Percentiles rank a stretch among this genome's conserved stretches.
Conservation (phyloP, 2,797 vertebrate genomes). For the Heterohyrax brucei region DNA sequence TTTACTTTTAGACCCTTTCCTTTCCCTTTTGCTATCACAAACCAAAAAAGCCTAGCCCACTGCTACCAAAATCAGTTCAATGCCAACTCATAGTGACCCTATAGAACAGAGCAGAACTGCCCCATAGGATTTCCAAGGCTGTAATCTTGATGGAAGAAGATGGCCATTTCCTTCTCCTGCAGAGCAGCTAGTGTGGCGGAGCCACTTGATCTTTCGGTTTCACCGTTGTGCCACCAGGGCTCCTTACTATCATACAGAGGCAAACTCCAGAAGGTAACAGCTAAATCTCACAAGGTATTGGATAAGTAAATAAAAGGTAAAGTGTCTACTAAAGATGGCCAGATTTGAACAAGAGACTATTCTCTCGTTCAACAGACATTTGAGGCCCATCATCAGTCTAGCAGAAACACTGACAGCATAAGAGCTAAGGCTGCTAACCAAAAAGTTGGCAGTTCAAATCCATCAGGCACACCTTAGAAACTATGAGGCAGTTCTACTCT, state of each 20-base stretch:
- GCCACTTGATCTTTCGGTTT: not conserved
- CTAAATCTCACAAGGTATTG: slow-evolving; percentile 6
- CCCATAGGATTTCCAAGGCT: not conserved
- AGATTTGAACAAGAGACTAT: slow-evolving; percentile 26
- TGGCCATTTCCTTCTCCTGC: not conserved
- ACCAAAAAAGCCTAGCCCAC: not conserved
- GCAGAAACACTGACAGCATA: no score
- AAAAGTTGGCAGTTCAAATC: no score
- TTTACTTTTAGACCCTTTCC: not conserved
- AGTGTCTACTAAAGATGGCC: not conserved
- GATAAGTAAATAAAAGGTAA: slow-evolving; percentile 21
- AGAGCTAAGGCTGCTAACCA: no score
- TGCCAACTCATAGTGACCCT: not conserved
- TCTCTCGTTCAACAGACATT: not conserved
- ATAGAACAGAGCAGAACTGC: not conserved
- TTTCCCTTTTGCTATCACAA: not conserved
- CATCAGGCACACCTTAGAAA: no score
- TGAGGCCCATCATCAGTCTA: not conserved
- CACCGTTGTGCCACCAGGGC: not conserved
- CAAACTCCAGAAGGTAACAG: not conserved
- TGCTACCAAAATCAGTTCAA: not conserved
- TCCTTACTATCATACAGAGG: not conserved
- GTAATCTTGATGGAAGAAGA: no score
- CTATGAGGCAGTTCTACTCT: no score
- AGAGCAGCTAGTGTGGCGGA: not conserved